Percentiles rank a stretch among this genome's conserved stretches.
phyloP scores from a whole-genome alignment of 2,113 vertebrate species.

The Etheostoma spectabile region DNA sequence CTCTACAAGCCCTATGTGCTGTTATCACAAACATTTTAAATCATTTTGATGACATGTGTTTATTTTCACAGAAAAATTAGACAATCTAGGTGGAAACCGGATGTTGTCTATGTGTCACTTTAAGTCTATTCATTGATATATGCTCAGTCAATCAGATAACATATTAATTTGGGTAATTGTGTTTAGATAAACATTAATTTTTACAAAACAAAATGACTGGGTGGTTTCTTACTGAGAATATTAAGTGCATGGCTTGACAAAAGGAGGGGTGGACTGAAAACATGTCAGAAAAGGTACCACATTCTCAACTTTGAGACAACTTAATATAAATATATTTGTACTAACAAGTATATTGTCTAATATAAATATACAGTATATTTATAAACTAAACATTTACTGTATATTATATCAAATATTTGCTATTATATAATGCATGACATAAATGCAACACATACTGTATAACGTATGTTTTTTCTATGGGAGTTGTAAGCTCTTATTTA shows the following conservation, averaged over 20 bases:
- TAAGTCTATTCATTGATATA: background rate
- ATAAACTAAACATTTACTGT: background rate
- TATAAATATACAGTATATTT: background rate
- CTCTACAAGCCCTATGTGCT: background rate
- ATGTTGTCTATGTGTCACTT: background rate
- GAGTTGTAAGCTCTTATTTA: background rate
- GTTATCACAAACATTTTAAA: background rate
- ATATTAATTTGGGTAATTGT: background rate
- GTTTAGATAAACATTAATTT: background rate
- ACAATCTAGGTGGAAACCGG: background rate
- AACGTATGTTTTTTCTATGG: background rate
- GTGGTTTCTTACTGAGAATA: background rate
- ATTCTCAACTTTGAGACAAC: background rate
- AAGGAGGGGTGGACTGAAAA: constrained; percentile 41
- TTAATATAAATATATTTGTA: background rate
- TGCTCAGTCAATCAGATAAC: background rate
- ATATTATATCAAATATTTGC: background rate
- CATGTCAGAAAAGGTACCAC: constrained; percentile 17
- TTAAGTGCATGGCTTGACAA: constrained; percentile 29
- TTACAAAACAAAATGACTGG: background rate
- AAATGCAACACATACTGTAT: background rate
- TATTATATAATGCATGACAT: background rate
- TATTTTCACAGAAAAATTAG: background rate
- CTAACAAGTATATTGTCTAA: background rate
- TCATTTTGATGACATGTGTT: background rate